Evolutionary conservation across 2,113 vertebrate genomes (phyloP).

Genomic region (Microtus montanus): DNA sequence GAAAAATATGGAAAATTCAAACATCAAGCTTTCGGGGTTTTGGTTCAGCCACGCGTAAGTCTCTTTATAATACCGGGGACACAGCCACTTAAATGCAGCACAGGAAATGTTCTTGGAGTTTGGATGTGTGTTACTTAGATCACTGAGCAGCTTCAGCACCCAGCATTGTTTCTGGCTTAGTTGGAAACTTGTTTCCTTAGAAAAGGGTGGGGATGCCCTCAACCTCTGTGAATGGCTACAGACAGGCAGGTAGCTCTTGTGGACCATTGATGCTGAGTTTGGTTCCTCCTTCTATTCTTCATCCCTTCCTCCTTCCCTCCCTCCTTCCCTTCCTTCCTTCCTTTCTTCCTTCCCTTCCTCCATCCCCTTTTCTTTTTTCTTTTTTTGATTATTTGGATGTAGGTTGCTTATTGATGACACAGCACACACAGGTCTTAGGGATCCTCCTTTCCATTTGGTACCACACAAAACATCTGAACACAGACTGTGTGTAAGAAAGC

Average conservation of each 20-base stretch:
- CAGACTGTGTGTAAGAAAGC: constrained; percentile 61
- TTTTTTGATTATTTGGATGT: constrained; percentile 51
- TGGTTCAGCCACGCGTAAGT: constrained; percentile 75
- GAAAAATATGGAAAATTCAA: constrained; percentile 72
- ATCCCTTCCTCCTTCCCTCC: neutral
- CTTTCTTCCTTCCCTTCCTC: neutral
- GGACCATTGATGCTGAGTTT: constrained; percentile 55
- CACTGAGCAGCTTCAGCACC: neutral
- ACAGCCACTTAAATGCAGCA: constrained; percentile 73
- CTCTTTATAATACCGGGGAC: constrained; percentile 62
- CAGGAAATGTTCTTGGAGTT: constrained; percentile 75
- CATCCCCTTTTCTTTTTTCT: neutral
- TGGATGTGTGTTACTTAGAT: constrained; percentile 66
- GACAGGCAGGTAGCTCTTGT: neutral
- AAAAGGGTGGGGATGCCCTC: neutral
- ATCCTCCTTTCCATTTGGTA: neutral
- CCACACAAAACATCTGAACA: constrained; percentile 45
- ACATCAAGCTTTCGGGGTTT: constrained; percentile 82
- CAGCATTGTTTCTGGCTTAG: constrained; percentile 19
- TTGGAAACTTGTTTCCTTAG: constrained; percentile 7
- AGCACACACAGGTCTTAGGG: constrained; percentile 53
- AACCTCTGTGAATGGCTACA: neutral
- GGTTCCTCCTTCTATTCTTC: neutral
- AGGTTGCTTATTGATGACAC: constrained; percentile 63
- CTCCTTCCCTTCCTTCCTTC: neutral